Evolutionary conservation across 2,888 invertebrate genomes (phyloP).

Genomic region (Harpalus rufipes): DNA sequence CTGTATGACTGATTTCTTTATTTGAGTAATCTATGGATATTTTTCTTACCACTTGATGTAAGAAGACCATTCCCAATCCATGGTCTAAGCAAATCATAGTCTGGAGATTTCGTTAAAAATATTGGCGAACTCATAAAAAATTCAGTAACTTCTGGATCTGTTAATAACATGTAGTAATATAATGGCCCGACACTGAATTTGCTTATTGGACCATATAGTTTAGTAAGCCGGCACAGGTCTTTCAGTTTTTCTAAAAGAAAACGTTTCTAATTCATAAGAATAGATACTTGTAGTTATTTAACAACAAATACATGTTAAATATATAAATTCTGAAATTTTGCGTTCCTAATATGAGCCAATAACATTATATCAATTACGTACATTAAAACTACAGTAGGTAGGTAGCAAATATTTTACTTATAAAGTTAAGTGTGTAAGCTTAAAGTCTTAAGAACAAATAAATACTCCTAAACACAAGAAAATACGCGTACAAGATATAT

Average conservation of each 20-base stretch:
- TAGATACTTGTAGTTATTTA: no score
- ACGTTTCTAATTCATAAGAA: not conserved
- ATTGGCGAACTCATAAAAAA: conserved; percentile 66
- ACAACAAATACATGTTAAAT: no score
- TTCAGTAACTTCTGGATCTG: conserved; percentile 66
- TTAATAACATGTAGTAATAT: conserved; percentile 43
- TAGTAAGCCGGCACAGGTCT: conserved; percentile 8
- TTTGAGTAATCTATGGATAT: not conserved
- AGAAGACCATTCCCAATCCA: conserved; percentile 70
- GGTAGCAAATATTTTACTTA: no score
- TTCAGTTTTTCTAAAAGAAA: conserved; percentile 46
- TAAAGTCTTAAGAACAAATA: no score
- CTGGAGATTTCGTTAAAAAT: conserved; percentile 64
- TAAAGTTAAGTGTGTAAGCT: no score
- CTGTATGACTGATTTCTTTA: no score
- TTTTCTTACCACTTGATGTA: conserved; percentile 67
- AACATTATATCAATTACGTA: no score
- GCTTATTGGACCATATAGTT: conserved; percentile 48
- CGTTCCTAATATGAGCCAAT: no score
- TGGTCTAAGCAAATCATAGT: conserved; percentile 66
- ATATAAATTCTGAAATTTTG: no score
- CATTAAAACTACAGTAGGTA: no score
- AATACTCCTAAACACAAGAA: not conserved
- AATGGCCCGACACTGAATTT: conserved; percentile 56
- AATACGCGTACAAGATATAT: not conserved